These are phyloP conservation scores for Willowsia nigromaculata DNA, from an alignment of 2,888 invertebrate species.

Conservation along the genomic window DNA sequence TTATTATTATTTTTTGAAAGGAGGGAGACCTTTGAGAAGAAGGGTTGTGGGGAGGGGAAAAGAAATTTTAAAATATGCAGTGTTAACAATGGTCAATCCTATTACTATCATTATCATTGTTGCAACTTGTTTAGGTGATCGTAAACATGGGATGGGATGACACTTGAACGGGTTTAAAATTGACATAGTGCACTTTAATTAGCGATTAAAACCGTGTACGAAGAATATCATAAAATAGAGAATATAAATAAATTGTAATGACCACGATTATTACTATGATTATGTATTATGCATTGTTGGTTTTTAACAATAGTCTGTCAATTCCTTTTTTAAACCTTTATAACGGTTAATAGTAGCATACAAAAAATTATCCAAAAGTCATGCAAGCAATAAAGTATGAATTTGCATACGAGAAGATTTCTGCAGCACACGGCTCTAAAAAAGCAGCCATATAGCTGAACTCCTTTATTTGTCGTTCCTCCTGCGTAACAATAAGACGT, in stretches of 20 bases:
- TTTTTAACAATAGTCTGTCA: constrained; percentile 29
- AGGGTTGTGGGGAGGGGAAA: background rate
- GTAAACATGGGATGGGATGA: constrained; percentile 21
- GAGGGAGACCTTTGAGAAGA: background rate
- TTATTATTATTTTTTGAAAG: constrained; percentile 6
- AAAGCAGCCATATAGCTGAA: background rate
- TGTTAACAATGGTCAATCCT: constrained; percentile 54
- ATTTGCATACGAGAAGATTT: background rate
- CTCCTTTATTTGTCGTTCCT: background rate
- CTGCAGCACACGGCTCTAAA: too few species aligned
- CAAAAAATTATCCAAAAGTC: background rate
- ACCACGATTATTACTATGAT: constrained; percentile 11
- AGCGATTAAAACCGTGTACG: constrained; percentile 11
- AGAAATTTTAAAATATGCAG: constrained; percentile 49
- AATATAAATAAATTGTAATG: constrained; percentile 7
- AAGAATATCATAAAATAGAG: background rate
- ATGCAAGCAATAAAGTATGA: constrained; percentile 17
- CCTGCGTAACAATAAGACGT: background rate
- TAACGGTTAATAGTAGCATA: background rate
- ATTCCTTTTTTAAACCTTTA: background rate
- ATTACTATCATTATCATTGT: constrained; percentile 18
- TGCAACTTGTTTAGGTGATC: constrained; percentile 32
- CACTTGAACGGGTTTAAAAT: constrained; percentile 22
- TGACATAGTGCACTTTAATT: constrained; percentile 31
- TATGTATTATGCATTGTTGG: constrained; percentile 39